Percentiles rank a stretch among this genome's conserved stretches.
phyloP scores from a whole-genome alignment of 2,797 vertebrate species.

The Spizella passerina region DNA sequence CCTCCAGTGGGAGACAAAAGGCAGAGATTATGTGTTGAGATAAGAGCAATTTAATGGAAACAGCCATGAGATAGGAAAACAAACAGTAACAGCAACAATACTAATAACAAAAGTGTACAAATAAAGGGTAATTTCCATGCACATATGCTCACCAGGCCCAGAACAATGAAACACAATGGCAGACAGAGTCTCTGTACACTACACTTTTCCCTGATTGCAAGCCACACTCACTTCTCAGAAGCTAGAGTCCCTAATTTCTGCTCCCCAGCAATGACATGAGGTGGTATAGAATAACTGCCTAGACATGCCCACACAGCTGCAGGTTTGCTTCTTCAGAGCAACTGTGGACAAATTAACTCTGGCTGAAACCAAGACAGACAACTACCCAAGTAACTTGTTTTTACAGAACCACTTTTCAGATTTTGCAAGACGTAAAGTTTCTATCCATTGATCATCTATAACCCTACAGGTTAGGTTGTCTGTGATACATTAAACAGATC shows the following conservation, averaged over 20 bases:
- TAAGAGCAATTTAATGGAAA: not conserved
- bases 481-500: not conserved
- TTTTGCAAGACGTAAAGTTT: not conserved
- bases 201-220: fast-evolving
- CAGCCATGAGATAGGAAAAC: not conserved
- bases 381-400: not conserved
- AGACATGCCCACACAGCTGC: not conserved
- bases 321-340: not conserved
- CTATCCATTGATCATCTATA: not conserved
- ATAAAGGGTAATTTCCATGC: not conserved
- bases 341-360: not conserved
- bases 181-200: fast-evolving
- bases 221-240: not conserved
- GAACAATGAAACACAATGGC: not conserved
- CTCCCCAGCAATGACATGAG: not conserved
- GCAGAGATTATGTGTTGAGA: not conserved
- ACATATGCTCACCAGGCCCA: not conserved
- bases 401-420: not conserved
- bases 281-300: not conserved
- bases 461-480: not conserved
- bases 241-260: not conserved
- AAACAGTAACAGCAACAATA: not conserved
- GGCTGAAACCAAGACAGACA: not conserved
- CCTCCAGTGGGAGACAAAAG: not conserved
- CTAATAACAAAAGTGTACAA: not conserved